Conservation (phyloP, 37 sponge, comb jelly and placozoan genomes). For the Chondrilla cf. caribensis region DNA sequence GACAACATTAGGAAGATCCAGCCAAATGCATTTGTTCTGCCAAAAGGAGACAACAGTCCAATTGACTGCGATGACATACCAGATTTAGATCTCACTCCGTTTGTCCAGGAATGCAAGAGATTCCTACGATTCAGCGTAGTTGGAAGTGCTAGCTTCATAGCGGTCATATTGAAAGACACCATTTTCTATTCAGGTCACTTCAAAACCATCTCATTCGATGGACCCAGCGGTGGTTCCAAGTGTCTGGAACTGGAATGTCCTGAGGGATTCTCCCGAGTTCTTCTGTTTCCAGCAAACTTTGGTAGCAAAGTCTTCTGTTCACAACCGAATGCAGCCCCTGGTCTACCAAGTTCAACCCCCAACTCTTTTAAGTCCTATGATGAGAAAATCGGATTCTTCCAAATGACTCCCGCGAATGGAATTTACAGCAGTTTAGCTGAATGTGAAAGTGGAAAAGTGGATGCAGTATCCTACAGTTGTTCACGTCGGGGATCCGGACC, state of each 20-base stretch:
- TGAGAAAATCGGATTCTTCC: neutral
- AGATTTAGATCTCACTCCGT: neutral
- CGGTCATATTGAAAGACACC: neutral
- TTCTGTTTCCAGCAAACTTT: neutral
- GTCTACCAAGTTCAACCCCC: neutral
- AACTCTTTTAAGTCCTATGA: neutral
- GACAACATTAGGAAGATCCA: conserved; percentile 43
- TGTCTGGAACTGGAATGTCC: neutral
- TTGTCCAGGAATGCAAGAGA: neutral
- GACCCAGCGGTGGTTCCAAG: neutral
- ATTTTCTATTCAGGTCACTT: neutral
- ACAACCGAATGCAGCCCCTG: neutral
- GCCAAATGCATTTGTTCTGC: conserved; percentile 46
- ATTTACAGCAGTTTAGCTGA: neutral
- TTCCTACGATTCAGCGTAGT: neutral
- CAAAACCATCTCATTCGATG: neutral
- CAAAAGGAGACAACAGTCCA: neutral
- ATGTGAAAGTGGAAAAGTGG: neutral
- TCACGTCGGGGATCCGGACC: no score
- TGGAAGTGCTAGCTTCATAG: neutral
- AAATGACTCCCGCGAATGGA: neutral
- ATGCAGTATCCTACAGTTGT: no score
- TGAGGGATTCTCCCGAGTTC: neutral
- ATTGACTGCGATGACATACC: no score
- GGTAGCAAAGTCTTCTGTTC: neutral